These are phyloP conservation scores for Rhinolophus sinicus DNA, from an alignment of 2,113 vertebrate genomes.

Conservation along the genomic window DNA sequence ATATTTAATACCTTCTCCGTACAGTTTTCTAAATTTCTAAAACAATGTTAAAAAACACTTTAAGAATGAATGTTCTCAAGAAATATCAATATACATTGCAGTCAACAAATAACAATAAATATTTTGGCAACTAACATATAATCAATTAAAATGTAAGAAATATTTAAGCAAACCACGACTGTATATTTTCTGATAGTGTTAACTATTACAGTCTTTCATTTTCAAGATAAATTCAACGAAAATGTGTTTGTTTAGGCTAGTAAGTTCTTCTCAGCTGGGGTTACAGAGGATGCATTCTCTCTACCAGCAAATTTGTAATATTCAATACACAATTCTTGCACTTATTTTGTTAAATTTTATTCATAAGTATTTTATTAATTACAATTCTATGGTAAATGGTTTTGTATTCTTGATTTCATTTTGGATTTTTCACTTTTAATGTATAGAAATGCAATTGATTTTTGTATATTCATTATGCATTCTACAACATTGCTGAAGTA, in stretches of 20 bases:
- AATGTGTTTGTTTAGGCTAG: background rate
- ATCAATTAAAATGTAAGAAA: background rate
- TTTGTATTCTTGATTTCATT: background rate
- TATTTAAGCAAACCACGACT: background rate
- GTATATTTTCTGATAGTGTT: background rate
- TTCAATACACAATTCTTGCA: background rate
- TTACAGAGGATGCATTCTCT: accelerated
- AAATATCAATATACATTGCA: background rate
- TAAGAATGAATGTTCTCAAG: background rate
- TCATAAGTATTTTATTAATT: background rate
- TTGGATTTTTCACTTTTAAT: background rate
- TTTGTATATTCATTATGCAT: background rate
- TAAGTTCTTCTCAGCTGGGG: accelerated
- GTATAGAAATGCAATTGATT: background rate
- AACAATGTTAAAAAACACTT: background rate
- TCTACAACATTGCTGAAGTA: background rate
- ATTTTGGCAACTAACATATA: background rate
- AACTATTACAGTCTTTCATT: background rate
- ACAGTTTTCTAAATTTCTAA: background rate
- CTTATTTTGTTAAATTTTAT: background rate
- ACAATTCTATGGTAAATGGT: background rate
- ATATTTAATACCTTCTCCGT: background rate
- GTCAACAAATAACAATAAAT: background rate
- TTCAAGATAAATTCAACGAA: background rate
- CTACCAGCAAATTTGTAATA: background rate